Conservation (phyloP, 1,140 invertebrate genomes). For the Dreissena rostriformis region DNA sequence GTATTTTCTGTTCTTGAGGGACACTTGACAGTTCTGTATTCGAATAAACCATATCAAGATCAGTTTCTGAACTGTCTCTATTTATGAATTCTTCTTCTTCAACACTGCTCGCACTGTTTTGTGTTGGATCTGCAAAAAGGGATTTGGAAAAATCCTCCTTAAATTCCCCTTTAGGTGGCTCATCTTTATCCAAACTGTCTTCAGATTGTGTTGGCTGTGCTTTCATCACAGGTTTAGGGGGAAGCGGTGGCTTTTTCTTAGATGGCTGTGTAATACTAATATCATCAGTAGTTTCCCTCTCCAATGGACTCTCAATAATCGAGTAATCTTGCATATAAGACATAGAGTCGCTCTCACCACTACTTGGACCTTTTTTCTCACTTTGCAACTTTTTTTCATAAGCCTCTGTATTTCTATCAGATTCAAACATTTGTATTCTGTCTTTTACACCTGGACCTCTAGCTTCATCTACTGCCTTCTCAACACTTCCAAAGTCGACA, state of each 20-base stretch:
- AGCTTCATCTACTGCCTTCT: not conserved
- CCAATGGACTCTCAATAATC: not conserved
- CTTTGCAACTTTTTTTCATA: not conserved
- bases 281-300: not conserved
- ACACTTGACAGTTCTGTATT: not conserved
- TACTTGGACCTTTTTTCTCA: too few relatives aligned
- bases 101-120: too few relatives aligned
- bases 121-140: not conserved
- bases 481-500: conserved; percentile 9
- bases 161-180: not conserved
- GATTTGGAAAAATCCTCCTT: conserved; percentile 1
- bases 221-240: not conserved
- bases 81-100: too few relatives aligned
- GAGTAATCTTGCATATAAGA: not conserved
- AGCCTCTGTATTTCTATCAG: not conserved
- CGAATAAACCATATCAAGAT: too few relatives aligned
- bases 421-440: not conserved
- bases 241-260: not conserved
- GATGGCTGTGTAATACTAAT: not conserved
- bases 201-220: not conserved
- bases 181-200: not conserved
- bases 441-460: not conserved
- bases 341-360: not conserved
- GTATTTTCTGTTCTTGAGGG: not conserved
- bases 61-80: too few relatives aligned